These are phyloP conservation scores for Nautilus pompilius DNA, from an alignment of 1,140 invertebrate species.

Conservation along the genomic window DNA sequence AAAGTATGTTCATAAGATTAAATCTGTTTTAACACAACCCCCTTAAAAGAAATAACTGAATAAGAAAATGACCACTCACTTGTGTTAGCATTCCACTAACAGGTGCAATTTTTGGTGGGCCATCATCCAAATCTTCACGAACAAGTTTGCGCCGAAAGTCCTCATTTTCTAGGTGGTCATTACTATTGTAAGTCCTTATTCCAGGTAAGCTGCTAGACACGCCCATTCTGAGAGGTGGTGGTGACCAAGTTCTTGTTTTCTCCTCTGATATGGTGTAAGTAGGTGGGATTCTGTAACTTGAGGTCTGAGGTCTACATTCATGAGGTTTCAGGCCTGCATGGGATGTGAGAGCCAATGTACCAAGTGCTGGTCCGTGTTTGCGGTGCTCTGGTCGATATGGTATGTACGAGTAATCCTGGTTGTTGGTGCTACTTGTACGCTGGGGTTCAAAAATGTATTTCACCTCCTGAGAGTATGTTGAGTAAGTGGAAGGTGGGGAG, in stretches of 20 bases:
- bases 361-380: neutral
- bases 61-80: slow-evolving; percentile 9
- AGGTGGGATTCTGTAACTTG: neutral
- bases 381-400: neutral
- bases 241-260: slow-evolving; percentile 16
- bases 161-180: slow-evolving; percentile 9
- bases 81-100: slow-evolving; percentile 21
- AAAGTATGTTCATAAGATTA: too few species aligned
- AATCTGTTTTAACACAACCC: too few species aligned
- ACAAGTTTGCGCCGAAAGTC: slow-evolving; percentile 5
- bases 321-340: too few species aligned
- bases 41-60: neutral
- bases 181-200: slow-evolving; percentile 10
- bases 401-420: slow-evolving; percentile 21
- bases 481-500: slow-evolving; percentile 15
- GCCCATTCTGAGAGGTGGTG: slow-evolving; percentile 9
- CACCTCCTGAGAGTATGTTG: slow-evolving; percentile 23
- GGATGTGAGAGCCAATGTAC: too few species aligned
- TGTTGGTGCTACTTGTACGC: slow-evolving; percentile 1
- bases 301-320: neutral
- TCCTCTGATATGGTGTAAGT: slow-evolving; percentile 7
- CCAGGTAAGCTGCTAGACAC: neutral
- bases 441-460: slow-evolving; percentile 24
- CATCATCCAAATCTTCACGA: slow-evolving; percentile 16
- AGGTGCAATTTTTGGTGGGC: slow-evolving; percentile 19